Evolutionary conservation across 2,888 invertebrate genomes (phyloP).

Genomic region (Kuschelorhynchus macadamiae): DNA sequence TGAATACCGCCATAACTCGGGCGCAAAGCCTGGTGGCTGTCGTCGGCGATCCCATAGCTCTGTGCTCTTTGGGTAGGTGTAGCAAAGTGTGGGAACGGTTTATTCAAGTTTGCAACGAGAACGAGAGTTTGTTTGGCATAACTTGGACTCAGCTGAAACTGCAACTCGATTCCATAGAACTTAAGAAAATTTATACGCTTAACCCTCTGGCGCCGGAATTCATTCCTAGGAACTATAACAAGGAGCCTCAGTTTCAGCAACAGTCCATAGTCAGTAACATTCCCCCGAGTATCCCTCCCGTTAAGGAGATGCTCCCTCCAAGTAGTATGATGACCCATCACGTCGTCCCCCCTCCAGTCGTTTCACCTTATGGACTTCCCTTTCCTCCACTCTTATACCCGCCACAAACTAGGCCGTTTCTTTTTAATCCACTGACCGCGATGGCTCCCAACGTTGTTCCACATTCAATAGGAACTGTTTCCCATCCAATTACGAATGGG

Average conservation of each 20-base stretch:
- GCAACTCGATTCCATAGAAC: conserved; percentile 80
- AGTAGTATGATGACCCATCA: conserved; percentile 41
- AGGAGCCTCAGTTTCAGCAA: conserved; percentile 50
- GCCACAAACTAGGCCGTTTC: conserved; percentile 53
- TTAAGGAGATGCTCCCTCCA: conserved; percentile 39
- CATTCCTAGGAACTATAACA: conserved; percentile 74
- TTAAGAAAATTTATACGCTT: conserved; percentile 82
- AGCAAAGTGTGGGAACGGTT: conserved; percentile 87
- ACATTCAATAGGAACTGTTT: conserved; percentile 45
- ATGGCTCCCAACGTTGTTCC: conserved; percentile 46
- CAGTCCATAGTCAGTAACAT: conserved; percentile 48
- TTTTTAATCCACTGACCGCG: conserved; percentile 51
- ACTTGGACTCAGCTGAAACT: conserved; percentile 77
- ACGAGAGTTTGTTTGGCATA: conserved; percentile 80
- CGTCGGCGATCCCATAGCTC: conserved; percentile 86
- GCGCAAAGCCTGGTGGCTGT: conserved; percentile 88
- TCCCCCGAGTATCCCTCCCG: conserved; percentile 26
- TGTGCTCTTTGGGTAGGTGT: conserved; percentile 85
- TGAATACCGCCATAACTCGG: conserved; percentile 87
- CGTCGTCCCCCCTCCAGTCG: conserved; percentile 45
- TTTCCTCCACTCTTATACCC: conserved; percentile 53
- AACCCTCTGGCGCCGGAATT: conserved; percentile 88
- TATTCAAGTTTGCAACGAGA: conserved; percentile 79
- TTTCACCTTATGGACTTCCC: conserved; percentile 49
- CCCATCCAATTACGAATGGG: conserved; percentile 49